Base-by-base conservation (phyloP, 2,113 vertebrate genomes). In the Hippopotamus amphibius region DNA sequence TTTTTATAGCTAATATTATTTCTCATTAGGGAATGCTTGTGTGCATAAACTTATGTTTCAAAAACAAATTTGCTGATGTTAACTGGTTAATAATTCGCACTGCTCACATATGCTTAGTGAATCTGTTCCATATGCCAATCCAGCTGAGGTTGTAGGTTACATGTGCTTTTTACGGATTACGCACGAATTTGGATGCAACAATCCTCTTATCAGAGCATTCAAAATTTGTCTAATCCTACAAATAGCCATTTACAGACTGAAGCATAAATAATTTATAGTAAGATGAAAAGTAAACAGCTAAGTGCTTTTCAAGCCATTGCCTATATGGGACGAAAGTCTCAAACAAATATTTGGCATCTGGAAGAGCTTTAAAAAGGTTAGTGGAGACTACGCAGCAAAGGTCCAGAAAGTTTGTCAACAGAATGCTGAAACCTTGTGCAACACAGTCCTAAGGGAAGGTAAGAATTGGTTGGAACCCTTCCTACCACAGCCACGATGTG, bases 151-250 rank as follows among this genome's bases (percentile, higher is more conserved):
- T 98, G 81, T 68, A 96, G 77, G 24, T 91, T 95, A 10, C 97
- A 68, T 96, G 74, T 97, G 93, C 59, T 96, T 97, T 97, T 69
- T 79, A 96, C 3, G 48, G 85, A 88, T 97, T 96, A 66, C 90
- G 65, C 86, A 66, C 89, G 41, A 96, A 97, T 96, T 98, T 63
- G 68, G 88, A 93, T 93, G 41, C 37, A 95, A 21, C 48, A 97
- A 83, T 98, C 92, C 50, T 98, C 81, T 91, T 97, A 97, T 89
- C 55, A 85, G 89, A 95, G 59, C 96, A 97, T 98, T 97, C 43
- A 94, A 90, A 96, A 96, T 94, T 93, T 93, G 72, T 96, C 63
- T 96, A 91, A 97, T 98, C 63, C 1, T 96, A 33, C 88, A 96
- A 97, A 93, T 96, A 97, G 77, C 61, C n/a, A 97, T 97, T 98